These are phyloP conservation scores for Spicauda simplicius DNA, from an alignment of 2,888 invertebrate species.

Conservation along the genomic window DNA sequence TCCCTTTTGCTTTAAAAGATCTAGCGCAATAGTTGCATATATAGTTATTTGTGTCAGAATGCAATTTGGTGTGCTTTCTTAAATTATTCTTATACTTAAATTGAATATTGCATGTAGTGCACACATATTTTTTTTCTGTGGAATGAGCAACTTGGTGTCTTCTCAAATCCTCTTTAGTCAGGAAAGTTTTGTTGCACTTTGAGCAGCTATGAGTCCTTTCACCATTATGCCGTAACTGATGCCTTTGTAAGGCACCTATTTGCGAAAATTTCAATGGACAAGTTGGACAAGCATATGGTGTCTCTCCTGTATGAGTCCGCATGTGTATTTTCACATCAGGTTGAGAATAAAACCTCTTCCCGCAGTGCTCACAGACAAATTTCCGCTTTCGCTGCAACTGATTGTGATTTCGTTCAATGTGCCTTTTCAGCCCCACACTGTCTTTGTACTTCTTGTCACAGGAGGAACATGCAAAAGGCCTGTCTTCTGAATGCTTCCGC, in stretches of 20 bases:
- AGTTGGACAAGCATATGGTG: constrained; percentile 64
- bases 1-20: constrained; percentile 77
- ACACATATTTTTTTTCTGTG: constrained; percentile 61
- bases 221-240: constrained; percentile 62
- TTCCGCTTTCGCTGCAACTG: constrained; percentile 53
- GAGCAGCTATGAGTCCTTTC: constrained; percentile 60
- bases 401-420: constrained; percentile 60
- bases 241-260: constrained; percentile 60
- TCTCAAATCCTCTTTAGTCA: constrained; percentile 66
- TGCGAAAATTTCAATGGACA: constrained; percentile 67
- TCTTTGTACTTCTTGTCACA: constrained; percentile 70
- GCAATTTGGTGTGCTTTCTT: constrained; percentile 75
- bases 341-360: constrained; percentile 68
- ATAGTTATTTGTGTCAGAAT: constrained; percentile 60
- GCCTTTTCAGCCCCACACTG: constrained; percentile 60
- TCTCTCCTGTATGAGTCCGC: constrained; percentile 72
- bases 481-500: constrained; percentile 64
- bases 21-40: constrained; percentile 70
- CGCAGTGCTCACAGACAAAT: constrained; percentile 71
- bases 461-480: constrained; percentile 57
- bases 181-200: constrained; percentile 65
- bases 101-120: constrained; percentile 69
- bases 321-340: constrained; percentile 64
- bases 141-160: constrained; percentile 63
- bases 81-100: constrained; percentile 81